A percentile compares a stretch with the other conserved stretches of the same genome.
Conservation (phyloP, 2,797 vertebrate genomes). For the Knipowitschia caucasica region DNA sequence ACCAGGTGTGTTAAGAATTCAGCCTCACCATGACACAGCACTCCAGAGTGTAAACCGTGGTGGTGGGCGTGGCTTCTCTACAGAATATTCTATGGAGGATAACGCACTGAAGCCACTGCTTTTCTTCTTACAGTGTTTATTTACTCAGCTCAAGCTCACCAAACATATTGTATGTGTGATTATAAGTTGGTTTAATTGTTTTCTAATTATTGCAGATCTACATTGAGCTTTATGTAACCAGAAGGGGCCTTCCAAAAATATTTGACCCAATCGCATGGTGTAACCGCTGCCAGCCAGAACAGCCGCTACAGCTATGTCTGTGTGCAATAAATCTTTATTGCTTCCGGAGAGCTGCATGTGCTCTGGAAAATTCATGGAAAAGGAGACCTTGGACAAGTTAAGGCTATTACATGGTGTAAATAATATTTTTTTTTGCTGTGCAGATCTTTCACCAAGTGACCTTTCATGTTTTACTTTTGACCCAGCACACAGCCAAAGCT, state of each 20-base stretch:
- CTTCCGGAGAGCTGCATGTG: neutral
- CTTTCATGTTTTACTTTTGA: too few relatives aligned
- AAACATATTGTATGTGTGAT: neutral
- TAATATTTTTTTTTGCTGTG: too few relatives aligned
- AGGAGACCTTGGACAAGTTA: too few relatives aligned
- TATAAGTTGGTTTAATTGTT: neutral
- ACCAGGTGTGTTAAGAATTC: neutral
- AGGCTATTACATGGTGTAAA: too few relatives aligned
- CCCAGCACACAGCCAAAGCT: too few relatives aligned
- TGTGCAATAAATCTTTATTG: neutral
- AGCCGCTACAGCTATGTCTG: conserved; percentile 4
- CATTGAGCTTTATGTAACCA: conserved; percentile 32
- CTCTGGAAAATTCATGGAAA: neutral
- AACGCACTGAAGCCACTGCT: neutral
- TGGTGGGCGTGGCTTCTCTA: neutral
- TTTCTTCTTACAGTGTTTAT: neutral
- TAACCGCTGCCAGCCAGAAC: conserved; percentile 28
- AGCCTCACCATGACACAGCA: conserved; percentile 10
- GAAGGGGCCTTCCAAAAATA: conserved; percentile 31
- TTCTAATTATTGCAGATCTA: conserved; percentile 57
- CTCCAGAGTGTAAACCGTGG: neutral
- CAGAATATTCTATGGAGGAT: neutral
- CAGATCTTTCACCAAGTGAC: too few relatives aligned
- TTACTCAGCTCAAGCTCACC: neutral
- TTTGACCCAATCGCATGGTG: conserved; percentile 50